phyloP scores from a whole-genome alignment of 2,113 vertebrate species.

The Nyctereutes procyonoides region DNA sequence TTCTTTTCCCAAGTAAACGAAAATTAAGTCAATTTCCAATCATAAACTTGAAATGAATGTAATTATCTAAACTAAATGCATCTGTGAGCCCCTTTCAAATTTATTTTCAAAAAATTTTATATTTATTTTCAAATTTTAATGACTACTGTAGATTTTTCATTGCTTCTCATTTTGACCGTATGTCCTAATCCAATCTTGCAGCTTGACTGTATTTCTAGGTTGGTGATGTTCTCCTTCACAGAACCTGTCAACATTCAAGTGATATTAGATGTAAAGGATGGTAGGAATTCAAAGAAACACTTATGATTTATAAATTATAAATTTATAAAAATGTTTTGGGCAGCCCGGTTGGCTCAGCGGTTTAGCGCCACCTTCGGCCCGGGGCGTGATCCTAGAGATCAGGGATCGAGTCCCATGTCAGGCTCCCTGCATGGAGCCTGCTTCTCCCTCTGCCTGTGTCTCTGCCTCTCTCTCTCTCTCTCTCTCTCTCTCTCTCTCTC shows the following conservation, averaged over 20 bases:
- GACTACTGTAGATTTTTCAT: neutral
- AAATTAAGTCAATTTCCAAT: conserved; percentile 29
- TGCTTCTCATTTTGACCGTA: neutral
- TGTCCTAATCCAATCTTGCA: neutral
- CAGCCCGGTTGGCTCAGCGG: no score
- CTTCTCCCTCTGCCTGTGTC: no score
- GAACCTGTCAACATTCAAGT: neutral
- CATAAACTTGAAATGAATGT: conserved; percentile 45
- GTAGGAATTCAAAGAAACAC: conserved; percentile 29
- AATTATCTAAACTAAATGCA: conserved; percentile 19
- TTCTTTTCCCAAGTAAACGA: conserved; percentile 13
- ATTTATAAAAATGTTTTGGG: no score
- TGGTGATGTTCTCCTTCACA: conserved; percentile 33
- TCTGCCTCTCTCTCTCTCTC: no score
- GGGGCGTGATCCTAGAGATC: no score
- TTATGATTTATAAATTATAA: neutral
- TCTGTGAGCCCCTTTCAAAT: conserved; percentile 18
- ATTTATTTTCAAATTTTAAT: neutral
- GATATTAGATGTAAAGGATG: neutral
- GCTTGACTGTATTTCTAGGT: conserved; percentile 34
- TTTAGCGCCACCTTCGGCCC: no score
- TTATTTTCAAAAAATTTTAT: neutral
- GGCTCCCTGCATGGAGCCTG: no score
- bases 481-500: no score
- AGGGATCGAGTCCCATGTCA: no score